Evolutionary conservation across 2,113 vertebrate species (phyloP).

Genomic region (Pristiophorus japonicus): DNA sequence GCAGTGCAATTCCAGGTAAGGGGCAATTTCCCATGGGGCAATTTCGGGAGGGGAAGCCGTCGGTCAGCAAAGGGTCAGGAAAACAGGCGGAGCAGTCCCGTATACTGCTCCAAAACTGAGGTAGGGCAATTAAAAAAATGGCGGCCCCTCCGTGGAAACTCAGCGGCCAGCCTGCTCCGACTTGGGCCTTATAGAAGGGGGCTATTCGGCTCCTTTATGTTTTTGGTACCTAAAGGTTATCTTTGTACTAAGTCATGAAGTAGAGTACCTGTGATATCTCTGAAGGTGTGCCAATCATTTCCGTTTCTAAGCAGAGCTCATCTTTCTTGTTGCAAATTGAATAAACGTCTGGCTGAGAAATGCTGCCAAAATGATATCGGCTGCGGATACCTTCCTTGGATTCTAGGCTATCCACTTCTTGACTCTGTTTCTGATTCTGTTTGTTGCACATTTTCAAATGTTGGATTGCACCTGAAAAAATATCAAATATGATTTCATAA

Average conservation of each 20-base stretch:
- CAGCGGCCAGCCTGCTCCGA: no score
- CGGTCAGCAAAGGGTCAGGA: no score
- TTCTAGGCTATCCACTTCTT: neutral
- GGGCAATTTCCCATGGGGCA: no score
- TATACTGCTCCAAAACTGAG: no score
- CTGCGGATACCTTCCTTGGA: neutral
- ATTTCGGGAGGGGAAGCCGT: no score
- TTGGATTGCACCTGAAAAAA: neutral
- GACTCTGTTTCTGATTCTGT: conserved; percentile 6
- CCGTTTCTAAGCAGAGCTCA: neutral
- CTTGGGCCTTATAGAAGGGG: no score
- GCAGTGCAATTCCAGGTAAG: no score
- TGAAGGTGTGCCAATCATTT: neutral
- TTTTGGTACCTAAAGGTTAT: neutral
- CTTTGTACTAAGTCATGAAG: neutral
- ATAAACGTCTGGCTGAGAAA: neutral
- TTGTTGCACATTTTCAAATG: neutral
- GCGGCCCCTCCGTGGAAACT: no score
- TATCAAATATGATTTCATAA: neutral
- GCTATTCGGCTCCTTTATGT: no score
- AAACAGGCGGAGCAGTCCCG: no score
- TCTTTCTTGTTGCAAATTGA: neutral
- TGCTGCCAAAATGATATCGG: neutral
- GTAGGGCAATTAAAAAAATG: no score
- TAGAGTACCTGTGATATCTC: conserved; percentile 15